Percentiles rank a stretch among this genome's conserved stretches.
Evolutionary conservation across 2,113 vertebrate species (phyloP).

Genomic region (Gymnorhina tibicen): DNA sequence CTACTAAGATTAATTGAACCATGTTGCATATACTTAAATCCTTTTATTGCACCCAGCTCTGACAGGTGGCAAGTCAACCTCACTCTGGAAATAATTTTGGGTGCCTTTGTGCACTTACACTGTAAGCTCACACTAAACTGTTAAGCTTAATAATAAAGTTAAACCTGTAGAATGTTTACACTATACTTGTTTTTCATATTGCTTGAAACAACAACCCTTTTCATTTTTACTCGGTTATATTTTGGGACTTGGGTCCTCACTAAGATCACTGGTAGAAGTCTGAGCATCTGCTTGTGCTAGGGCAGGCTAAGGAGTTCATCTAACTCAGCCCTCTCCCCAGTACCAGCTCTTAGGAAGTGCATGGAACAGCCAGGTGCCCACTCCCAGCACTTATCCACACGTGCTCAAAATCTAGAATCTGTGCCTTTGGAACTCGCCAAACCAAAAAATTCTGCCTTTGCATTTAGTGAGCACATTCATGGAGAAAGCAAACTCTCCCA

Average conservation of each 20-base stretch:
- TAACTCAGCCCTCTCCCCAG: not conserved
- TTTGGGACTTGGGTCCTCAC: not conserved
- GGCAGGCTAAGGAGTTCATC: not conserved
- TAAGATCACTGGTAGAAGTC: not conserved
- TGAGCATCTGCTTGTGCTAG: not conserved
- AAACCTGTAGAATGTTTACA: not conserved
- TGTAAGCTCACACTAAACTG: not conserved
- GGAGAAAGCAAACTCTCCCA: not conserved
- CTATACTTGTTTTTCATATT: not conserved
- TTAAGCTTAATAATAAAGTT: not conserved
- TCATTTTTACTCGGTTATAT: not conserved
- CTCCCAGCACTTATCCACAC: not conserved
- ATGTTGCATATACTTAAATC: not conserved
- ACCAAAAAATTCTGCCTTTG: not conserved
- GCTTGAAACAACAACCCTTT: not conserved
- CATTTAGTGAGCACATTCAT: not conserved
- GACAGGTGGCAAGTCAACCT: not conserved
- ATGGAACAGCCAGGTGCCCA: not conserved
- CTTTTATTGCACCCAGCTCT: not conserved
- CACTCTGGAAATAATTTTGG: not conserved
- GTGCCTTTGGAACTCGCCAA: not conserved
- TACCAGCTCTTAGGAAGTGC: not conserved
- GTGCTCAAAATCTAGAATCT: not conserved
- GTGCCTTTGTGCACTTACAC: not conserved
- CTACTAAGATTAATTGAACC: not conserved